Base-by-base conservation (phyloP, 2,797 vertebrate species). In the Mionectes olivaceus region DNA sequence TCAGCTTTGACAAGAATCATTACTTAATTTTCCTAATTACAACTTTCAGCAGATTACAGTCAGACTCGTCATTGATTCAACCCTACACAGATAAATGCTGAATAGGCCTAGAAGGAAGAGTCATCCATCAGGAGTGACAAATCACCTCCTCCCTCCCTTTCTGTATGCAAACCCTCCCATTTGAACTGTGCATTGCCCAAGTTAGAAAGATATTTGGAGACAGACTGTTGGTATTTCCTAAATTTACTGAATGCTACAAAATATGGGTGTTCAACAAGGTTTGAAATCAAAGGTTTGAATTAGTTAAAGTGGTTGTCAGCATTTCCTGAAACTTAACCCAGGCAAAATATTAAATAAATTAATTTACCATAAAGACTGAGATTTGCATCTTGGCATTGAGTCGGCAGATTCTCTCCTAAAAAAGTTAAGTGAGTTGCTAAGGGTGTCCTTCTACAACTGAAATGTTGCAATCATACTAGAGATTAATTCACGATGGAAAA, bases 11-110 rank as follows among this genome's bases (percentile, higher is more conserved):
- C 83, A 96, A 97, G 98, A 98, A 98, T 98, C 97, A 98, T 97
- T 96, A 98, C 92, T 97, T 98, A 98, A 98, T 99, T 99, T 98
- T 97, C 98, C 97, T 98, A 98, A 98, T 99, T 98, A 99, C 98
- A 98, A 98, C 97, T 97, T 98, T 96, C 95, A 96, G 95, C 92
- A 94, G 96, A 97, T 98, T 98, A 97, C 97, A 98, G 97, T 97
- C 96, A 96, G 88, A 89, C 83, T 94, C 90, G 33, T 98, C 96
- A 97, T 87, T 96, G 97, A 97, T 97, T 96, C 97, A 91, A 84
- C 95, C 86, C 83, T 97, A 94, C 97, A 96, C 87, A 96, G 96
- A 96, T 97, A 98, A 98, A 94, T 97, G 97, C 97, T 98, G 98
- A 98, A 98, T 96, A 97, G 96, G 87, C 96, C 96, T 94, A 88